phyloP scores from a whole-genome alignment of 2,113 vertebrate genomes.

The Chauna torquata region DNA sequence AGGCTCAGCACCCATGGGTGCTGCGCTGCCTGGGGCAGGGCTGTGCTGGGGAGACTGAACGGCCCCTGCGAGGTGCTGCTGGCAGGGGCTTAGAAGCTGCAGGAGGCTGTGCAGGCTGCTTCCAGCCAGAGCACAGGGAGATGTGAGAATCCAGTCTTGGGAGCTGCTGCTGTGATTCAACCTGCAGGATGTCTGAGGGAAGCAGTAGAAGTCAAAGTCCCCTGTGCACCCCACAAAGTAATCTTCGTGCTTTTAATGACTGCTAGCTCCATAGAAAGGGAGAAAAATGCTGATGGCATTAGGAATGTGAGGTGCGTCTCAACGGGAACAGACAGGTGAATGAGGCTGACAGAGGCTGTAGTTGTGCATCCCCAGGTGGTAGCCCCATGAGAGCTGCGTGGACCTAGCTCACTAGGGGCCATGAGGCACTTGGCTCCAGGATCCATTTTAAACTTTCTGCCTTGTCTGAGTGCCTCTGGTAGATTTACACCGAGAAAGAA shows the following conservation, averaged over 20 bases:
- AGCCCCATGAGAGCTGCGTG: neutral
- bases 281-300: neutral
- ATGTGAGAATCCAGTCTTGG: neutral
- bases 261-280: neutral
- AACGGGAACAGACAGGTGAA: accelerated
- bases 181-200: neutral
- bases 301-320: neutral
- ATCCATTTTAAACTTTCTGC: neutral
- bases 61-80: neutral
- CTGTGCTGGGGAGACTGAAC: neutral
- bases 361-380: neutral
- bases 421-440: neutral
- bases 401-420: neutral
- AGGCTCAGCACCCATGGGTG: neutral
- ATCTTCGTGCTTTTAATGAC: neutral
- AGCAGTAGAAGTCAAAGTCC: neutral
- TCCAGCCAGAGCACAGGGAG: accelerated
- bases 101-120: neutral
- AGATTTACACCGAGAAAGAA: neutral
- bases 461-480: neutral
- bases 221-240: neutral
- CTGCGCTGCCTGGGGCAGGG: neutral
- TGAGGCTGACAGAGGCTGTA: neutral
- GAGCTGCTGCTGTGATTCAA: neutral
- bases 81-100: neutral